Percentiles rank a stretch among this genome's conserved stretches.
These are phyloP conservation scores for Nephrotoma guestfalica DNA, from an alignment of 2,888 invertebrate species.

Conservation along the genomic window DNA sequence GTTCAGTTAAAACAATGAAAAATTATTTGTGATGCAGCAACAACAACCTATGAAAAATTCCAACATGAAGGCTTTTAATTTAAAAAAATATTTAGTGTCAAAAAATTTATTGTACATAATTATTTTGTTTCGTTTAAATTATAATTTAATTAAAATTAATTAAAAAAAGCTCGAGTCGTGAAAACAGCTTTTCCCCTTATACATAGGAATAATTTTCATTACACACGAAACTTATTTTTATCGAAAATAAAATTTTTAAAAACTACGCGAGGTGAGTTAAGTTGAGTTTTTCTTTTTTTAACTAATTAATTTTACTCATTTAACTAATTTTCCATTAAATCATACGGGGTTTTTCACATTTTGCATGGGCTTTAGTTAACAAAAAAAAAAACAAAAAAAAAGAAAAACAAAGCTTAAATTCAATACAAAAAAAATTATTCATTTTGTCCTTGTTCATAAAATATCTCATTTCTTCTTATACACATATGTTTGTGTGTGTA, in stretches of 20 bases:
- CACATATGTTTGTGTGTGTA: background rate
- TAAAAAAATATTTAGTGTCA: background rate
- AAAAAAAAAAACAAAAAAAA: background rate
- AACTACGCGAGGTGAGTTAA: background rate
- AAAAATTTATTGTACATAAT: background rate
- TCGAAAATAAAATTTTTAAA: background rate
- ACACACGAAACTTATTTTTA: background rate
- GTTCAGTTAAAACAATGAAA: background rate
- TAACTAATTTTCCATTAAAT: background rate
- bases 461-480: background rate
- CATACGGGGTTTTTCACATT: background rate
- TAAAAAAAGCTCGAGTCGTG: background rate
- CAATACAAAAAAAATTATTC: background rate
- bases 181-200: background rate
- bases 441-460: background rate
- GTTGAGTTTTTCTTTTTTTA: background rate
- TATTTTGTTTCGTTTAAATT: background rate
- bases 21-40: background rate
- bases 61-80: background rate
- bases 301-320: background rate
- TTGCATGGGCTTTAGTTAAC: background rate
- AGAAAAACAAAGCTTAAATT: background rate
- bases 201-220: background rate
- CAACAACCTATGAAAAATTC: background rate
- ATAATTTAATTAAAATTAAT: background rate